A percentile compares a stretch with the other conserved stretches of the same genome.
phyloP scores from a whole-genome alignment of 2,888 invertebrate genomes.

The Macroteleia sp. region DNA sequence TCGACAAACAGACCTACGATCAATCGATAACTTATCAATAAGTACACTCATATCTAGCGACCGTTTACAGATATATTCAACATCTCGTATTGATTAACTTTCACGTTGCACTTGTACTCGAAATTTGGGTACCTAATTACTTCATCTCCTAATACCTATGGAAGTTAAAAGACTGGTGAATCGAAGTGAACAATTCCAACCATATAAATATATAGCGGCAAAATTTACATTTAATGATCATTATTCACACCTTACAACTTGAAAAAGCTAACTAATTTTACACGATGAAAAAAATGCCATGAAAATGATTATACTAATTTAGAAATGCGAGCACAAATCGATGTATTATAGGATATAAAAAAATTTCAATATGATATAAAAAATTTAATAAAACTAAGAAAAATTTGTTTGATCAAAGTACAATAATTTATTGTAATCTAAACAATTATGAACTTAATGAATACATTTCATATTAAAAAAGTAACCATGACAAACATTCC shows the following conservation, averaged over 20 bases:
- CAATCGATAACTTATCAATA: slow-evolving; percentile 61
- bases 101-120: slow-evolving; percentile 41
- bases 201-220: slow-evolving; percentile 41
- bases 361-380: no score
- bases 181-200: slow-evolving; percentile 33
- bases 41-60: slow-evolving; percentile 51
- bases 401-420: no score
- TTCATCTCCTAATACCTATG: slow-evolving; percentile 6
- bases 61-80: slow-evolving; percentile 54
- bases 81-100: slow-evolving; percentile 54
- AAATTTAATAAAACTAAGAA: no score
- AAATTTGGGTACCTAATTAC: slow-evolving; percentile 34
- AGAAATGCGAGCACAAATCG: no score
- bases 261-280: slow-evolving; percentile 40
- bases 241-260: slow-evolving; percentile 40
- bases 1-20: slow-evolving; percentile 56
- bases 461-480: no score
- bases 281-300: no score
- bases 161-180: slow-evolving; percentile 43
- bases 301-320: no score
- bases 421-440: no score
- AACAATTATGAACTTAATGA: no score
- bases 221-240: slow-evolving; percentile 38
- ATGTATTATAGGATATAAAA: no score
- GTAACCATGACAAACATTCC: no score